Evolutionary conservation across 2,888 invertebrate species (phyloP), one percentile per base, ranked within the genome.

Genomic region (Calliopum simillimum): DNA sequence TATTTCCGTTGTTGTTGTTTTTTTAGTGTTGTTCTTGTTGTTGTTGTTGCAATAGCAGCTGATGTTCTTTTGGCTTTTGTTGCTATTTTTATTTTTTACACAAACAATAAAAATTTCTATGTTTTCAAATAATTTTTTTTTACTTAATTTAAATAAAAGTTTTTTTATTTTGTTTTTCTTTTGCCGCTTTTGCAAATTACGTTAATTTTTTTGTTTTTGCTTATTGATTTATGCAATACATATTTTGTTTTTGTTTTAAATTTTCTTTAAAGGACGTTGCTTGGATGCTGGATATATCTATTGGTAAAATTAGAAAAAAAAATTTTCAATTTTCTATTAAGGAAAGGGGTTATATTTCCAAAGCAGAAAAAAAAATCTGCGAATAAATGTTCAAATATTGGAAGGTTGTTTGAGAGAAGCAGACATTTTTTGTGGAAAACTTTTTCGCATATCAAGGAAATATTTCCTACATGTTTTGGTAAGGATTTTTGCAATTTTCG

Each of bases 171-270:
- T 19, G 53, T 67, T 53, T 41, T 71, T 49, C n/a, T 56, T 53
- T 12, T 43, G 56, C 12, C n/a, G n/a, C n/a, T n/a, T 47, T 70
- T 69, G 19, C 19, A 53, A 53, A 56, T 56, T 55, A 41, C 41
- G n/a, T 49, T 67, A 49, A 8, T 56, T 44, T 62, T 64, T 58
- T 33, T 66, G 59, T 55, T 33, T 46, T 70, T 23, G 62, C 16
- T 65, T 70, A 51, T 43, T 67, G 44, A 66, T 62, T 69, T 56
- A 43, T 64, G 69, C 71, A 75, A 72, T 71, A n/a, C n/a, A n/a
- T 73, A 58, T 72, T 71, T 71, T 71, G 68, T 74, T 75, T 73
- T 71, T 71, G 73, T 62, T 74, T 70, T 44, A 41, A n/a, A 3
- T 58, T 44, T 64, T 49, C 13, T 68, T 62, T 61, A 53, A 41